These are phyloP conservation scores for Bradypus variegatus DNA, from an alignment of 2,797 vertebrate genomes.

Conservation along the genomic window DNA sequence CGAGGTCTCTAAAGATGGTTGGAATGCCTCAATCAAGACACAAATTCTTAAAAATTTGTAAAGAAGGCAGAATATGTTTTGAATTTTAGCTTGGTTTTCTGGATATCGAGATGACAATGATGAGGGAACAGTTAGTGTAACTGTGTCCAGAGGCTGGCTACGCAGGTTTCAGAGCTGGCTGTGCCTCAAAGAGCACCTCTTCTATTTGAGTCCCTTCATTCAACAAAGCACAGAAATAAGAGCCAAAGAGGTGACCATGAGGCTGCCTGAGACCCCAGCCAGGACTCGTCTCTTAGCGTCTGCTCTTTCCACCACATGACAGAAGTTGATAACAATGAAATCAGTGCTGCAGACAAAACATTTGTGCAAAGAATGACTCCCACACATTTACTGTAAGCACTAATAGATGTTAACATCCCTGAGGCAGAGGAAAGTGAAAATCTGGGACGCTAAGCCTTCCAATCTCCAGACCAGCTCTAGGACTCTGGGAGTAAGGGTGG, in stretches of 20 bases:
- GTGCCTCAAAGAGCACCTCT: not conserved
- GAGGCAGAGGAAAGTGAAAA: not conserved
- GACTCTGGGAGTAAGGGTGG: not conserved
- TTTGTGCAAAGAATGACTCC: no score
- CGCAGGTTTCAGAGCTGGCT: not conserved
- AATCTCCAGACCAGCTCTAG: not conserved
- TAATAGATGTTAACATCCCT: not conserved
- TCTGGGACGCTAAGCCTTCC: not conserved
- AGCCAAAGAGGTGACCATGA: not conserved
- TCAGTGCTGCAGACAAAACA: not conserved
- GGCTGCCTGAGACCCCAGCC: not conserved
- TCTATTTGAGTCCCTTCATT: not conserved
- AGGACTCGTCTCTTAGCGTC: no score
- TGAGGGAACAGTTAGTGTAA: not conserved
- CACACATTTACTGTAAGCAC: not conserved
- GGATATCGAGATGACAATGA: not conserved
- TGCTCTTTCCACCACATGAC: not conserved
- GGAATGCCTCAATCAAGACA: not conserved
- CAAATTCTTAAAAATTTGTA: not conserved
- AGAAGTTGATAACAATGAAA: no score
- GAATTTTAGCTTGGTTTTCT: not conserved
- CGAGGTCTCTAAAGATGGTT: not conserved
- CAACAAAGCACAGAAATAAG: not conserved
- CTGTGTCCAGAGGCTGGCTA: fast-evolving
- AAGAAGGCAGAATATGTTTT: not conserved